Percentiles rank a stretch among this genome's conserved stretches.
These are phyloP conservation scores for Ciconia maguari DNA, from an alignment of 2,113 vertebrate genomes.

Conservation along the genomic window DNA sequence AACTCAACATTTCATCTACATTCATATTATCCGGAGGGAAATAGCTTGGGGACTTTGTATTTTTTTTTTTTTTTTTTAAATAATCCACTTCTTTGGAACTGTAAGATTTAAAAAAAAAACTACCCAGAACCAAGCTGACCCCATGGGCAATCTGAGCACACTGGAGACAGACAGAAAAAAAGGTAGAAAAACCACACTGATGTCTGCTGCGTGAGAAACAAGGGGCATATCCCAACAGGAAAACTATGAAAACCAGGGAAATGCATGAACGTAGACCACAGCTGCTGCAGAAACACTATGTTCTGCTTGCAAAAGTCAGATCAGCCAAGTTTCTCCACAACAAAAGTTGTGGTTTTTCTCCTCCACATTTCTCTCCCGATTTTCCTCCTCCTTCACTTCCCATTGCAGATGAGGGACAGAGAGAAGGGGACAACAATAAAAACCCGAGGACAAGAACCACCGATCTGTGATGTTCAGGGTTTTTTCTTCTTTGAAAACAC, in stretches of 20 bases:
- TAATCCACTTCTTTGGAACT: background rate
- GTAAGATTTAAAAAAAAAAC: background rate
- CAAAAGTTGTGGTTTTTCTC: background rate
- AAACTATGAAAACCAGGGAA: background rate
- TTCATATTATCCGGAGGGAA: constrained; percentile 40
- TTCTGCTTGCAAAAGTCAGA: background rate
- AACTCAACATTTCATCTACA: constrained; percentile 13
- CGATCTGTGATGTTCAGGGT: background rate
- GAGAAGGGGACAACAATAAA: background rate
- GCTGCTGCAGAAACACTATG: background rate
- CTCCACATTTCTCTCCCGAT: background rate
- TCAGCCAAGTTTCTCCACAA: background rate
- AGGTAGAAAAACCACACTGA: background rate
- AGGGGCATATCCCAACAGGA: background rate
- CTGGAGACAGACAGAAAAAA: background rate
- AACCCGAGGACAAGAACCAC: background rate
- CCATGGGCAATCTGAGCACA: background rate
- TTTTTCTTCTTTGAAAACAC: background rate
- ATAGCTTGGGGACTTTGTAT: background rate
- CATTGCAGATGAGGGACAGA: background rate
- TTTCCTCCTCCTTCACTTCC: background rate
- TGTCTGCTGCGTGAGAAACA: background rate
- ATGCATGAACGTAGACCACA: background rate
- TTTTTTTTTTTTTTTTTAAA: background rate
- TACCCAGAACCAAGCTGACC: background rate